phyloP scores from a whole-genome alignment of 2,888 invertebrate species.

The Copidosoma aretas region DNA sequence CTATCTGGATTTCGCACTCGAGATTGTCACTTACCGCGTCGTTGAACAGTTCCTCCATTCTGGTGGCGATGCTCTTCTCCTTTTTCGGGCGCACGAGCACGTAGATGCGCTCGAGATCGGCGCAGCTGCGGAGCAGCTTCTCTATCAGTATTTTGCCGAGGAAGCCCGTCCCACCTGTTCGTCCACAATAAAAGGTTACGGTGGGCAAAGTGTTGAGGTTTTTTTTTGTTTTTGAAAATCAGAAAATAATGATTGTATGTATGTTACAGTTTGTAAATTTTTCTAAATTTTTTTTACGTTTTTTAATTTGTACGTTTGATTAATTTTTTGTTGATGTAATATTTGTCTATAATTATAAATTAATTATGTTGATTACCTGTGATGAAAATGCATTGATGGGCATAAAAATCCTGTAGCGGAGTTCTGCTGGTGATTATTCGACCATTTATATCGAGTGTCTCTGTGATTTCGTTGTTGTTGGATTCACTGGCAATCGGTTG shows the following conservation, averaged over 20 bases:
- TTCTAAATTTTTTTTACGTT: not conserved
- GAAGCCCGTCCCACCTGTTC: conserved; percentile 63
- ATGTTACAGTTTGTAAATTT: not conserved
- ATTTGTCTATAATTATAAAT: not conserved
- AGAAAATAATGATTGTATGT: not conserved
- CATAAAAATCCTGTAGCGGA: conserved; percentile 56
- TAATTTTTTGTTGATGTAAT: not conserved
- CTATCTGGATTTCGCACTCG: too few species aligned
- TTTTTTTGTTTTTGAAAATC: too few species aligned
- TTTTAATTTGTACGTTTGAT: not conserved
- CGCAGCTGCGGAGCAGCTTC: conserved; percentile 68
- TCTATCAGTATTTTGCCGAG: conserved; percentile 68
- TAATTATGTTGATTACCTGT: conserved; percentile 48
- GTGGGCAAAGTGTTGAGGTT: too few species aligned
- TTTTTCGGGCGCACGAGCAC: conserved; percentile 66
- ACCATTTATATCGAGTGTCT: conserved; percentile 44
- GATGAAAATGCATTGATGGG: conserved; percentile 53
- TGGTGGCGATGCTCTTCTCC: conserved; percentile 64
- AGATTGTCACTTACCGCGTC: conserved; percentile 65
- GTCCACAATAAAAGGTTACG: not conserved
- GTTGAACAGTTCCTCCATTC: conserved; percentile 68
- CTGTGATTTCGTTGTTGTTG: conserved; percentile 50
- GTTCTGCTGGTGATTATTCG: conserved; percentile 50
- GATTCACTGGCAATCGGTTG: conserved; percentile 40
- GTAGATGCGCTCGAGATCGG: conserved; percentile 66